Conservation (phyloP, 2,888 invertebrate species). For the Drosophila testacea region DNA sequence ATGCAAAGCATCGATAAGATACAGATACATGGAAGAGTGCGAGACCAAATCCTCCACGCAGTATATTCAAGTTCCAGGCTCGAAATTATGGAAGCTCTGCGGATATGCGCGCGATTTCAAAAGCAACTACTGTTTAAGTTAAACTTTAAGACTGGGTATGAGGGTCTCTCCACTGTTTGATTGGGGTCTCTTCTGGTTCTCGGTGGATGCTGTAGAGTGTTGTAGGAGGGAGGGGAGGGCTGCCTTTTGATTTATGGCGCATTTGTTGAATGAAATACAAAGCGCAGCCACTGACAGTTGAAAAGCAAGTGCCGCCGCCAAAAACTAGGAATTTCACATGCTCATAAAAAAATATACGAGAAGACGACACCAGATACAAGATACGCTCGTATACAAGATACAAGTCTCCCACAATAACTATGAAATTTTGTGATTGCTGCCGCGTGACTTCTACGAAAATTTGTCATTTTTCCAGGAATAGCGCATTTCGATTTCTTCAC, state of each 20-base stretch:
- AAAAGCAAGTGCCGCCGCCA: constrained; percentile 74
- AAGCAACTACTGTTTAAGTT: constrained; percentile 78
- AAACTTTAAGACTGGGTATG: constrained; percentile 5
- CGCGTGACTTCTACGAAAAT: constrained; percentile 76
- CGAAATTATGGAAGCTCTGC: constrained; percentile 81
- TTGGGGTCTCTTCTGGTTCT: background rate
- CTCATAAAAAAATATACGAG: constrained; percentile 63
- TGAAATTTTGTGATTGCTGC: constrained; percentile 23
- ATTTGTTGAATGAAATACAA: constrained; percentile 70
- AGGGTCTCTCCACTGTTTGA: background rate
- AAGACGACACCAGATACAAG: constrained; percentile 15
- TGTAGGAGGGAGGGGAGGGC: background rate
- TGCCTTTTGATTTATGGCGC: constrained; percentile 73
- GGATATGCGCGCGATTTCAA: constrained; percentile 81
- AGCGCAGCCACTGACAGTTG: constrained; percentile 67
- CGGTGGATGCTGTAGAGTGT: background rate
- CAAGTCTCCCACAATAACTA: constrained; percentile 9
- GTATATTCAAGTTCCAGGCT: background rate
- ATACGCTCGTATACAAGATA: constrained; percentile 3
- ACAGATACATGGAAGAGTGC: constrained; percentile 45
- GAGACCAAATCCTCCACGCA: constrained; percentile 2
- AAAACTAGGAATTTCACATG: constrained; percentile 80
- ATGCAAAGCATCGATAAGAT: constrained; percentile 82
- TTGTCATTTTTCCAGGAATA: constrained; percentile 73
- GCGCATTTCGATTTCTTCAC: constrained; percentile 11